phyloP scores from a whole-genome alignment of 2,888 invertebrate genomes.

The Pycnomerus fuliginosus region DNA sequence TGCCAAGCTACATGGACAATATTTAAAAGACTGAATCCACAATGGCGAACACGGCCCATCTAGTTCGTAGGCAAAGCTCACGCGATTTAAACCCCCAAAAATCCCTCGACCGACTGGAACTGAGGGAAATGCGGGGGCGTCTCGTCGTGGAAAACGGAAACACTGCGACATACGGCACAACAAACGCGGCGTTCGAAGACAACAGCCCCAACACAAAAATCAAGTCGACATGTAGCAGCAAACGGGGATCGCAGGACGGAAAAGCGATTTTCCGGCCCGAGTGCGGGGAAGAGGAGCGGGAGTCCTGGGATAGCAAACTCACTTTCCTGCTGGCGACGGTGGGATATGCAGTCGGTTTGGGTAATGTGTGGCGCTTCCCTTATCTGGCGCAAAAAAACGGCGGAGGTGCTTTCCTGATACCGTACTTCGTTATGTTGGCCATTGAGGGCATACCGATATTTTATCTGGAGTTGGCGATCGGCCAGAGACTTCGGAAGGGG shows the following conservation, averaged over 20 bases:
- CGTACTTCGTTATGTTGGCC: constrained; percentile 92
- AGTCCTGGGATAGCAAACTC: constrained; percentile 91
- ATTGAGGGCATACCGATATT: constrained; percentile 96
- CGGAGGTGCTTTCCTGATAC: constrained; percentile 95
- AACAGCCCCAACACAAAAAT: constrained; percentile 56
- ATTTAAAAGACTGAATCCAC: constrained; percentile 20
- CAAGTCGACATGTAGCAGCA: constrained; percentile 56
- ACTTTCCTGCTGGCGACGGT: constrained; percentile 93
- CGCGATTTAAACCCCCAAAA: constrained; percentile 76
- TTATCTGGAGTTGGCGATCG: constrained; percentile 93
- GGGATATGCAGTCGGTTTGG: constrained; percentile 86
- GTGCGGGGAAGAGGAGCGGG: constrained; percentile 65
- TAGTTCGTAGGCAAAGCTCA: constrained; percentile 85
- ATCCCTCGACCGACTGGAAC: constrained; percentile 80
- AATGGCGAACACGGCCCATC: constrained; percentile 90
- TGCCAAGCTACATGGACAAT: constrained; percentile 30
- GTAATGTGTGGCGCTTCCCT: constrained; percentile 95
- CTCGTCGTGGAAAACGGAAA: constrained; percentile 72
- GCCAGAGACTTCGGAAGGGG: constrained; percentile 89
- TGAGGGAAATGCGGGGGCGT: constrained; percentile 81
- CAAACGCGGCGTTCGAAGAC: constrained; percentile 79
- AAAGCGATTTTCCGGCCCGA: constrained; percentile 62
- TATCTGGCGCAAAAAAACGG: constrained; percentile 94
- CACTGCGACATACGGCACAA: constrained; percentile 75
- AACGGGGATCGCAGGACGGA: constrained; percentile 62